phyloP scores from a whole-genome alignment of 2,113 vertebrate genomes.

The Callocephalon fimbriatum region DNA sequence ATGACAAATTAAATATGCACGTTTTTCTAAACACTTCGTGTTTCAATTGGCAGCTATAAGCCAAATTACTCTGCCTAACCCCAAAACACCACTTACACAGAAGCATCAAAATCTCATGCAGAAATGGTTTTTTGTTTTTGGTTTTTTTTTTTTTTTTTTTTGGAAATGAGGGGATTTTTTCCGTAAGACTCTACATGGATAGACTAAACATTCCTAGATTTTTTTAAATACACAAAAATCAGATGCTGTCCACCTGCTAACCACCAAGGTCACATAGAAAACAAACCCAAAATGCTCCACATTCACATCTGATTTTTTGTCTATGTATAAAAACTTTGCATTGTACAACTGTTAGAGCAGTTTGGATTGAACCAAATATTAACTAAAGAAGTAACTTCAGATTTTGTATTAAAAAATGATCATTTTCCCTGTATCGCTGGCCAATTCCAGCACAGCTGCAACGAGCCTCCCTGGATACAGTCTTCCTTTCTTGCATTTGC shows the following conservation, averaged over 20 bases:
- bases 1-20: not conserved
- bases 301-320: not conserved
- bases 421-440: accelerated
- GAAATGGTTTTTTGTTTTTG: not conserved
- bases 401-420: not conserved
- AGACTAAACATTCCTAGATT: constrained; percentile 36
- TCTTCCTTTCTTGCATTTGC: not conserved
- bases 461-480: not conserved
- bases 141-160: not conserved
- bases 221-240: not conserved
- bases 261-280: not conserved
- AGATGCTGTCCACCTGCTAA: constrained; percentile 23
- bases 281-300: not conserved
- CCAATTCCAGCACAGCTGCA: not conserved
- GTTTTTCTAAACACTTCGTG: not conserved
- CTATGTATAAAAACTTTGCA: not conserved
- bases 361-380: not conserved
- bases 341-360: not conserved
- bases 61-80: not conserved
- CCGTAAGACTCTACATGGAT: not conserved
- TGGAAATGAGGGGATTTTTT: not conserved
- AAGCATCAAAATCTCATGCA: not conserved
- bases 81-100: not conserved
- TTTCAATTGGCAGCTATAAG: constrained; percentile 10
- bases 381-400: not conserved